Conservation (phyloP, 1,140 invertebrate genomes). For the Aporrectodea caliginosa region DNA sequence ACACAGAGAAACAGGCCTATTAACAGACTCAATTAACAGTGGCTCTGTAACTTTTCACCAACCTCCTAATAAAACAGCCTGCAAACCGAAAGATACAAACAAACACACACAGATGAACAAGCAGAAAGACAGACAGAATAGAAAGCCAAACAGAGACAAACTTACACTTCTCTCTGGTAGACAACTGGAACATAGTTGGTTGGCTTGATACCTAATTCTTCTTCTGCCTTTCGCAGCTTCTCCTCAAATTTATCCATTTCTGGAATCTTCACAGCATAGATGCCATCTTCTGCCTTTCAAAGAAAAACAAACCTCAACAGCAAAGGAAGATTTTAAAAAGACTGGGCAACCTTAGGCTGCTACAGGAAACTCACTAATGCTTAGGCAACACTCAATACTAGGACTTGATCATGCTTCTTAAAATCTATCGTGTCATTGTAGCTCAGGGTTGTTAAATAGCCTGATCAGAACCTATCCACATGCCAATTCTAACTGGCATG, state of each 20-base stretch:
- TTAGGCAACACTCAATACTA: background rate
- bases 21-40: no score
- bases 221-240: constrained; percentile 77
- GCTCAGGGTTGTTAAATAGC: background rate
- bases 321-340: background rate
- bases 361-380: background rate
- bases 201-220: constrained; percentile 65
- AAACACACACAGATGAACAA: no score
- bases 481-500: no score
- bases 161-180: constrained; percentile 58
- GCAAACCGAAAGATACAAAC: no score
- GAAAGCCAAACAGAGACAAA: no score
- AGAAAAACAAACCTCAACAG: constrained; percentile 8
- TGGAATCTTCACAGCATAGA: constrained; percentile 68
- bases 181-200: constrained; percentile 71
- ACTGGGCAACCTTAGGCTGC: background rate
- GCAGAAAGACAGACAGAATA: no score
- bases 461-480: background rate
- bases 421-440: background rate
- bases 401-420: background rate
- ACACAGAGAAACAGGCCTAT: no score
- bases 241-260: constrained; percentile 80
- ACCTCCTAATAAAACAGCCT: no score
- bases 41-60: no score
- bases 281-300: constrained; percentile 21